These are phyloP conservation scores for Amphipoea oculea DNA, from an alignment of 2,888 invertebrate species.

Conservation along the genomic window DNA sequence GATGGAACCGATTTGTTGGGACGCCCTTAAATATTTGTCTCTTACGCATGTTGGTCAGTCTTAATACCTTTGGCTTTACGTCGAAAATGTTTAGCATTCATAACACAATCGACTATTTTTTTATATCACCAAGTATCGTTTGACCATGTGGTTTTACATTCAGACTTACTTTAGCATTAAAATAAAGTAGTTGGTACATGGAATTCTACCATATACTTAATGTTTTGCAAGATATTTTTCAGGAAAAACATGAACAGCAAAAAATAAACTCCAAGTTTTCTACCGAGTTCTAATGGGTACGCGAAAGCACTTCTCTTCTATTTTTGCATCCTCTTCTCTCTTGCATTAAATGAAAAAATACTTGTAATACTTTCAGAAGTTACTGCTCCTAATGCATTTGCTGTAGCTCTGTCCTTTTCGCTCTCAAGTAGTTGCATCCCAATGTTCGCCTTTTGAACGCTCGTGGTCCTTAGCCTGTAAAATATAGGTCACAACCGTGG, in stretches of 20 bases:
- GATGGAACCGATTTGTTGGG: slow-evolving; percentile 69
- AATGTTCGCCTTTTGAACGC: slow-evolving; percentile 62
- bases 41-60: slow-evolving; percentile 45
- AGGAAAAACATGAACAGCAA: slow-evolving; percentile 6
- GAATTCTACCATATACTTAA: not conserved
- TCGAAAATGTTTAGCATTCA: not conserved
- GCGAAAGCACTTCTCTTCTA: slow-evolving; percentile 32
- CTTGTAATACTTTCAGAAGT: slow-evolving; percentile 71
- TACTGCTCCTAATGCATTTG: slow-evolving; percentile 77
- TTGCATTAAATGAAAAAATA: slow-evolving; percentile 69
- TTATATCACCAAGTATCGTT: not conserved
- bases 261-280: slow-evolving; percentile 7
- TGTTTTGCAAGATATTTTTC: slow-evolving; percentile 7
- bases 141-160: not conserved
- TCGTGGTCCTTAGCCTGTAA: slow-evolving; percentile 66
- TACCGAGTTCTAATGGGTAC: slow-evolving; percentile 50
- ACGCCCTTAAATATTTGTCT: slow-evolving; percentile 63
- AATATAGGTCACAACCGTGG: slow-evolving; percentile 70
- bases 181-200: not conserved
- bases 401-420: slow-evolving; percentile 64
- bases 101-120: not conserved
- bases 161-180: not conserved
- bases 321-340: slow-evolving; percentile 54
- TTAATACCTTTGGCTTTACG: slow-evolving; percentile 30
- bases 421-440: slow-evolving; percentile 64